Conservation (phyloP, 2,113 vertebrate species). For the Carassius gibelio region DNA sequence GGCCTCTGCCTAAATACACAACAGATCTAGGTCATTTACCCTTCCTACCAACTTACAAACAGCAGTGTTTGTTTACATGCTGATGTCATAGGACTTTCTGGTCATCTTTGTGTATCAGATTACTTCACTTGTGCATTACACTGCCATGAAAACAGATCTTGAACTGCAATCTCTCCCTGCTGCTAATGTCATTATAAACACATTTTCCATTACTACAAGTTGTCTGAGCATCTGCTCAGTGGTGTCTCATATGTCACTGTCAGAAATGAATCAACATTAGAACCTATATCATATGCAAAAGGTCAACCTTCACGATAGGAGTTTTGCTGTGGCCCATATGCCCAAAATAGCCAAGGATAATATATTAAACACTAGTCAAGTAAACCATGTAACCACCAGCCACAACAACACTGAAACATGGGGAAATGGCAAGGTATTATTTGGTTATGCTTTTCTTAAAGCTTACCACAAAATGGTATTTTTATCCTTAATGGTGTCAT, state of each 20-base stretch:
- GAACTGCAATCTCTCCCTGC: neutral
- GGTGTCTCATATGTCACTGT: constrained; percentile 15
- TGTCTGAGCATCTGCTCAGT: constrained; percentile 13
- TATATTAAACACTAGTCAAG: constrained; percentile 29
- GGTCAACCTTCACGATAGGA: constrained; percentile 13
- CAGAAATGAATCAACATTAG: constrained; percentile 45
- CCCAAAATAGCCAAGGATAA: constrained; percentile 42
- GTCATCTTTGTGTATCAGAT: constrained; percentile 6
- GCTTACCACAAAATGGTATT: neutral
- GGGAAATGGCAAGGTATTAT: neutral
- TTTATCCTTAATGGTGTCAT: neutral
- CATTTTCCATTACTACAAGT: constrained; percentile 17
- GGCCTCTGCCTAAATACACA: constrained; percentile 9
- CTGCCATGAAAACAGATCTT: neutral
- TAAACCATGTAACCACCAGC: constrained; percentile 14
- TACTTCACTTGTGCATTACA: constrained; percentile 5
- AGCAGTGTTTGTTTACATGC: constrained; percentile 13
- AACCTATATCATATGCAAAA: constrained; percentile 1
- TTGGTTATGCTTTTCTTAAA: neutral
- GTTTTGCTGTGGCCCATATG: neutral
- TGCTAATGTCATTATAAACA: constrained; percentile 17
- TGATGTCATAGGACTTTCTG: neutral
- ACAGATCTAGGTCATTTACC: constrained; percentile 12
- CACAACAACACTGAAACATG: neutral
- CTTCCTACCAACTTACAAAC: constrained; percentile 16